These are phyloP conservation scores for Rhopilema esculentum DNA, from an alignment of 30 jellyfish, hydroid and myxozoan genomes.

Conservation along the genomic window DNA sequence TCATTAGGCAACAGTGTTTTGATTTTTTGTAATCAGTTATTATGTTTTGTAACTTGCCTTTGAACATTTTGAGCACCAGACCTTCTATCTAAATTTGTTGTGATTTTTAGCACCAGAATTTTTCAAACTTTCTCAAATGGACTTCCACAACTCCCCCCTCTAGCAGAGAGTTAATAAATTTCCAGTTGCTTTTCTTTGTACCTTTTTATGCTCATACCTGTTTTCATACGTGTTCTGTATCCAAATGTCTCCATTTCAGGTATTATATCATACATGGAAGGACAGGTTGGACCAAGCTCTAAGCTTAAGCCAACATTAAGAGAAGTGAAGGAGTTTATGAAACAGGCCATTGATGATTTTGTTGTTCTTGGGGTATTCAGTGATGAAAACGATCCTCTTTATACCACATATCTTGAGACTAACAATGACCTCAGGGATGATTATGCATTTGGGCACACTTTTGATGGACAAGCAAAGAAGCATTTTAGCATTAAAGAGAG, in stretches of 20 bases:
- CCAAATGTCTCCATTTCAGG: conserved; percentile 50
- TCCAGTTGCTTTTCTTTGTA: no score
- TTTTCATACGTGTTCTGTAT: no score
- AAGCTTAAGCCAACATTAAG: conserved; percentile 66
- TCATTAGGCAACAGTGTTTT: no score
- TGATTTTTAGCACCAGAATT: no score
- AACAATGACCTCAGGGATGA: conserved; percentile 93
- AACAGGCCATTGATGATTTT: conserved; percentile 77
- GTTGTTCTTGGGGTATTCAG: conserved; percentile 93
- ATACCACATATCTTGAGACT: conserved; percentile 73
- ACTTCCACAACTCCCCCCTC: no score
- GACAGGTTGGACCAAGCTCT: conserved; percentile 94
- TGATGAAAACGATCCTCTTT: conserved; percentile 85
- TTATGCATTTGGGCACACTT: conserved; percentile 94
- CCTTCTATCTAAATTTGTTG: no score
- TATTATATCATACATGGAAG: conserved; percentile 84
- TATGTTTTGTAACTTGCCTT: no score
- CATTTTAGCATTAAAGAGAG: conserved; percentile 73
- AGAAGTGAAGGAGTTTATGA: conserved; percentile 79
- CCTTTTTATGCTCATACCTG: background rate
- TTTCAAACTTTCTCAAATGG: no score
- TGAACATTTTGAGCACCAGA: no score
- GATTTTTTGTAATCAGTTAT: no score
- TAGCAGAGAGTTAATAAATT: no score
- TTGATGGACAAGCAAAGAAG: conserved; percentile 78